Evolutionary conservation across 2,797 vertebrate genomes (phyloP), one percentile per base, ranked within the genome.

Genomic region (Allenopithecus nigroviridis): DNA sequence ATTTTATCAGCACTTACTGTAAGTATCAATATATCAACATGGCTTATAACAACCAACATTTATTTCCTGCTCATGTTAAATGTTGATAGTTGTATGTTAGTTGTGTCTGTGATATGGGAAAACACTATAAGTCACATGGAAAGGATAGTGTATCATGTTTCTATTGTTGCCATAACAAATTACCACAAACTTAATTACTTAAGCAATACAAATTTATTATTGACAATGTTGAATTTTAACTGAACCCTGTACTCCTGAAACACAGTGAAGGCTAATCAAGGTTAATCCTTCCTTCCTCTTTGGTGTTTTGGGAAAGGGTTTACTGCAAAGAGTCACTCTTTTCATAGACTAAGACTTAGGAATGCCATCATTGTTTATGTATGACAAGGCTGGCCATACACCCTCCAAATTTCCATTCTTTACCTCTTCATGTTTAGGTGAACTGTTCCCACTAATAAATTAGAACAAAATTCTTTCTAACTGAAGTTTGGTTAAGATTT

Each of bases 331-430:
- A 83, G n/a, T 3, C 17, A 39, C 3, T 24, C 4, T 64, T 36
- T 1, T 24, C 2, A 24, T 75, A 46, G 30, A 2, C 41, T 48
- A 72, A 74, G 5, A 57, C 8, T 68, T 48, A 48, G 24, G 50
- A 33, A n/a, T 19, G 11, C 1, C 1, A 24, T 5, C 10, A 19
- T 46, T 68, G 5, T 41, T 41, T 61, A 17, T 14, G 21, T 75
- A 13, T 41, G 21, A n/a, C 14, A 46, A 61, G 11, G 6, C 8
- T 5, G 21, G 46, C 11, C 6, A 41, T 1, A 43, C 1, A 4
- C 12, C 24, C 46, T 41, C 8, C 8, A 41, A 19, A 72, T 75
- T 80, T 28, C 16, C 26, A 59, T 81, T 86, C 5, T 68, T 28
- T 19, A 26, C 33, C 9, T 55, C 10, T 26, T 30, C 28, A 1